phyloP scores from a whole-genome alignment of 2,888 invertebrate genomes.

The Cancer borealis region DNA sequence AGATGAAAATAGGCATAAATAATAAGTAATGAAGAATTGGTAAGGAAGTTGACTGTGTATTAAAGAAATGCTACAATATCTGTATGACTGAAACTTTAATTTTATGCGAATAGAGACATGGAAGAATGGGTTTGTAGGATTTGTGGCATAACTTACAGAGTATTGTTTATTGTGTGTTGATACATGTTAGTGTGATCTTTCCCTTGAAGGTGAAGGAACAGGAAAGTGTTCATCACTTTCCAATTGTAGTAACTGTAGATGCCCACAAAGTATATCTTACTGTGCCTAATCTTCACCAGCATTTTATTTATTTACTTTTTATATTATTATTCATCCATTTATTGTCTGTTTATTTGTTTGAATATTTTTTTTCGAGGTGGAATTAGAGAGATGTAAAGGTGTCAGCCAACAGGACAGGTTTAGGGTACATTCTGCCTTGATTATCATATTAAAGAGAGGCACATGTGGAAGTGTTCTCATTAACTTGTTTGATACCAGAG shows the following conservation, averaged over 20 bases:
- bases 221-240: not conserved
- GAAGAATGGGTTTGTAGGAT: not conserved
- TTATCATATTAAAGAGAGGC: not conserved
- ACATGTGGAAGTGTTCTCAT: not conserved
- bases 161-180: not conserved
- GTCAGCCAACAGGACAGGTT: constrained; percentile 21
- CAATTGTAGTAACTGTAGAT: not conserved
- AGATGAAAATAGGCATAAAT: not conserved
- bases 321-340: not conserved
- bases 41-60: not conserved
- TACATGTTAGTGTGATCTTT: not conserved
- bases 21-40: not conserved
- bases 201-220: not conserved
- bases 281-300: not conserved
- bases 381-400: not conserved
- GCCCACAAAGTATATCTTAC: not conserved
- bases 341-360: not conserved
- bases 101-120: not conserved
- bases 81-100: not conserved
- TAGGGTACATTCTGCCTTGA: not conserved
- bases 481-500: not conserved
- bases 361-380: not conserved
- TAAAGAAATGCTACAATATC: too few species aligned
- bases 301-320: not conserved
- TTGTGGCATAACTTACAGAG: not conserved